Base-by-base conservation (phyloP, 1,140 invertebrate species). In the Ectropis grisescens region DNA sequence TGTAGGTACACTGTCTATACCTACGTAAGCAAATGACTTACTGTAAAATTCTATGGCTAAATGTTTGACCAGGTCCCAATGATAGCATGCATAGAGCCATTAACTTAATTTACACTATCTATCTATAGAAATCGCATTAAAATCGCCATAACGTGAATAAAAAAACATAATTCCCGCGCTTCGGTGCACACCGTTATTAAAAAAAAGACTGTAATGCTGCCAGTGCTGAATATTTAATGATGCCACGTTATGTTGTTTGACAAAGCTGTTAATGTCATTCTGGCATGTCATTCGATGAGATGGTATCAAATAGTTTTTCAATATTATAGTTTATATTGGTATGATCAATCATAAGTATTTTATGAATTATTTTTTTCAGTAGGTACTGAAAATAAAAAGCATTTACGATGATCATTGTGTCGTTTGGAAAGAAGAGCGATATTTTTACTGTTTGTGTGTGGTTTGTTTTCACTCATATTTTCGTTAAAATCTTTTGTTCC, bases 261-360 rank as follows among this genome's bases (percentile, higher is more conserved):
- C 60, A 71, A 48, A 62, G 57, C 58, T 65, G 66, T 71, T 76
- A 72, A 76, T 76, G 68, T 67, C 47, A 44, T 41, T 61, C 71
- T 76, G 59, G 71, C 71, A 76, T 76, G 71, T 76, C 60, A 76
- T 71, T 68, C 65, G 62, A 69, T 69, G 65, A 60, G 61, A 64
- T 59, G 49, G n/a, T n/a, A n/a, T n/a, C n/a, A n/a, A n/a, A n/a
- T n/a, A n/a, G n/a, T n/a, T n/a, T n/a, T n/a, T n/a, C n/a, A n/a
- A n/a, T n/a, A n/a, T n/a, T n/a, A n/a, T n/a, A n/a, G n/a, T n/a
- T n/a, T n/a, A n/a, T n/a, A n/a, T n/a, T n/a, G n/a, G n/a, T n/a
- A n/a, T n/a, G n/a, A n/a, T n/a, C 50, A 39, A 48, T 58, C 51
- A 54, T 59, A 36, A 41, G 42, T 39, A 29, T 40, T 66, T 58